These are phyloP conservation scores for Centropristis striata DNA, from an alignment of 2,113 vertebrate species.

Conservation along the genomic window DNA sequence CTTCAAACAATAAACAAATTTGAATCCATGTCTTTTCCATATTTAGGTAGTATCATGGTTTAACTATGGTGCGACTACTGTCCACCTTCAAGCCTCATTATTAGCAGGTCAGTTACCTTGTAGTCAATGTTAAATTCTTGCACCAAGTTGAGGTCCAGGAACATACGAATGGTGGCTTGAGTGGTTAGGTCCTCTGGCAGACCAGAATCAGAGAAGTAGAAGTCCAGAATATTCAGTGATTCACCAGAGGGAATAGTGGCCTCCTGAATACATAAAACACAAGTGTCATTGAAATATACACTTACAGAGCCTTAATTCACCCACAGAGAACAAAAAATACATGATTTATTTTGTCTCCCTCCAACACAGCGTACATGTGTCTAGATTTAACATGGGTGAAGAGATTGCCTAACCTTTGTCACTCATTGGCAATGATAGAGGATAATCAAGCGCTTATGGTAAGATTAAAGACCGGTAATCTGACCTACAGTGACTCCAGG, in stretches of 20 bases:
- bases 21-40: too few species aligned
- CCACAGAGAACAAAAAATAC: background rate
- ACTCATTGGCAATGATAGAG: background rate
- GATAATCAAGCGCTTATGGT: constrained; percentile 16
- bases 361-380: background rate
- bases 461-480: constrained; percentile 24
- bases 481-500: background rate
- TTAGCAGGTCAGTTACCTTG: constrained; percentile 84
- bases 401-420: background rate
- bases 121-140: constrained; percentile 94
- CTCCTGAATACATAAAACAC: constrained; percentile 77
- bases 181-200: constrained; percentile 89
- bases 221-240: constrained; percentile 89
- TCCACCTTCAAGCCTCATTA: background rate
- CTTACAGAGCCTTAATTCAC: background rate
- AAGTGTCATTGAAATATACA: background rate
- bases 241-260: constrained; percentile 90
- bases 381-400: constrained; percentile 1
- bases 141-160: constrained; percentile 92
- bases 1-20: too few species aligned
- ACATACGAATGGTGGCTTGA: constrained; percentile 92
- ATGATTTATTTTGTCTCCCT: background rate
- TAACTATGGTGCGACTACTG: background rate
- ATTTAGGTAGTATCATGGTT: too few species aligned
- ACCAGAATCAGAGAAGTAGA: constrained; percentile 91